Percentiles rank a stretch among this genome's conserved stretches.
Conservation (phyloP, 2,888 invertebrate genomes). For the Aradus depressus region DNA sequence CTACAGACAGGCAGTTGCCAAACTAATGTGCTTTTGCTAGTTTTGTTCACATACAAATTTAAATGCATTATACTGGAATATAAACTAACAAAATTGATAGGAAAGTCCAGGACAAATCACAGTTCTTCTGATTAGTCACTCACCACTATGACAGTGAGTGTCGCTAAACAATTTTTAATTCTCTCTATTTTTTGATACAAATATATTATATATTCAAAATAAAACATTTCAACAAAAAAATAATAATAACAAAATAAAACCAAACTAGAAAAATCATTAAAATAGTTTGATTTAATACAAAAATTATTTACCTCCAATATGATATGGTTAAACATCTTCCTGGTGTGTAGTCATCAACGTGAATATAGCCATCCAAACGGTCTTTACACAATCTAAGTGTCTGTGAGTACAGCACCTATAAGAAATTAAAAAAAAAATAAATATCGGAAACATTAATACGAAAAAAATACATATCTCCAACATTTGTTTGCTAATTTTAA, state of each 20-base stretch:
- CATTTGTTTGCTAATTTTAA: too few species aligned
- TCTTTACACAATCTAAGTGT: slow-evolving; percentile 78
- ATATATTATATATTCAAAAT: not conserved
- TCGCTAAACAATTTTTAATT: not conserved
- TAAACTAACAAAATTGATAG: too few species aligned
- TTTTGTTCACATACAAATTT: too few species aligned
- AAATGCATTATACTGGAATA: too few species aligned
- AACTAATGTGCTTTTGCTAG: too few species aligned
- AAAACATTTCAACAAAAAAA: not conserved
- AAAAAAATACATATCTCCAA: not conserved
- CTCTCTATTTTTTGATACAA: not conserved
- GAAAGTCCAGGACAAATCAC: too few species aligned
- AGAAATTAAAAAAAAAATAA: not conserved
- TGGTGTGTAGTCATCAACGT: slow-evolving; percentile 80
- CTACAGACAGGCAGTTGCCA: too few species aligned
- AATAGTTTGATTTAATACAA: not conserved
- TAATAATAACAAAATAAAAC: too few species aligned
- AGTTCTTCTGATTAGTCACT: too few species aligned
- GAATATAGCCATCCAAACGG: slow-evolving; percentile 75
- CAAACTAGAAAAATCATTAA: not conserved
- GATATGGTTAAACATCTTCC: slow-evolving; percentile 84
- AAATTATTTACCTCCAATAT: slow-evolving; percentile 66
- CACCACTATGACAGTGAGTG: slow-evolving; percentile 30
- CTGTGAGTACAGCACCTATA: slow-evolving; percentile 65
- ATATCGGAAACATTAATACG: too few species aligned